Conservation (phyloP, 2,113 vertebrate genomes). For the Nematolebias whitei region DNA sequence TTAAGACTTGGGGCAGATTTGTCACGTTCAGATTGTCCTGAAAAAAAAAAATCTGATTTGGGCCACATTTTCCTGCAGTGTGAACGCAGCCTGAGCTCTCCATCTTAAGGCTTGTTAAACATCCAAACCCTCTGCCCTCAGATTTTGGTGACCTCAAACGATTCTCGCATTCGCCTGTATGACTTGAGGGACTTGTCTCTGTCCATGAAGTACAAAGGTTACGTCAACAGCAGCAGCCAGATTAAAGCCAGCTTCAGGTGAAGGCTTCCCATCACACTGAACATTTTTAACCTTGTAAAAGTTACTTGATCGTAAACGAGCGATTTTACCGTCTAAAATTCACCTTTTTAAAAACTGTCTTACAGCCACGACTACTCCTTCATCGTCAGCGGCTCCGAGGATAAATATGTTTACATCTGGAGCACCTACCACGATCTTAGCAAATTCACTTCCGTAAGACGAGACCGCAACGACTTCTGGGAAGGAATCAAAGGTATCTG, state of each 20-base stretch:
- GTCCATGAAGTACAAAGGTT: constrained; percentile 99
- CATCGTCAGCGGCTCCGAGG: constrained; percentile 97
- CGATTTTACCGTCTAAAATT: neutral
- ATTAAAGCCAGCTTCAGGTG: constrained; percentile 99
- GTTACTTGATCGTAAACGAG: neutral
- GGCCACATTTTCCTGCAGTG: too few relatives aligned
- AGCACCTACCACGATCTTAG: constrained; percentile 98
- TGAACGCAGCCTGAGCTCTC: too few relatives aligned
- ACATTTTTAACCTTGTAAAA: neutral
- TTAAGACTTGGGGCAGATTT: too few relatives aligned
- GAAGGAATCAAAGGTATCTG: constrained; percentile 97
- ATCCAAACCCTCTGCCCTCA: constrained; percentile 50
- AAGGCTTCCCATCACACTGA: neutral
- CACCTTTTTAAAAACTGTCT: neutral
- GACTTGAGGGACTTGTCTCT: constrained; percentile 96
- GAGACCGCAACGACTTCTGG: constrained; percentile 99
- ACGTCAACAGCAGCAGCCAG: constrained; percentile 98
- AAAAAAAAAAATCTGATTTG: too few relatives aligned
- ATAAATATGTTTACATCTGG: constrained; percentile 98
- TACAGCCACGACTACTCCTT: constrained; percentile 96
- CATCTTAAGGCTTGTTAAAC: constrained; percentile 1
- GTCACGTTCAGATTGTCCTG: too few relatives aligned
- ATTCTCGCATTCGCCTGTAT: constrained; percentile 95
- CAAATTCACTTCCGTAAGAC: constrained; percentile 96
- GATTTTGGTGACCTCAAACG: constrained; percentile 98